Percentiles rank a stretch among this genome's conserved stretches.
These are phyloP conservation scores for Calycopis cecrops DNA, from an alignment of 1,140 invertebrate genomes.

Conservation along the genomic window DNA sequence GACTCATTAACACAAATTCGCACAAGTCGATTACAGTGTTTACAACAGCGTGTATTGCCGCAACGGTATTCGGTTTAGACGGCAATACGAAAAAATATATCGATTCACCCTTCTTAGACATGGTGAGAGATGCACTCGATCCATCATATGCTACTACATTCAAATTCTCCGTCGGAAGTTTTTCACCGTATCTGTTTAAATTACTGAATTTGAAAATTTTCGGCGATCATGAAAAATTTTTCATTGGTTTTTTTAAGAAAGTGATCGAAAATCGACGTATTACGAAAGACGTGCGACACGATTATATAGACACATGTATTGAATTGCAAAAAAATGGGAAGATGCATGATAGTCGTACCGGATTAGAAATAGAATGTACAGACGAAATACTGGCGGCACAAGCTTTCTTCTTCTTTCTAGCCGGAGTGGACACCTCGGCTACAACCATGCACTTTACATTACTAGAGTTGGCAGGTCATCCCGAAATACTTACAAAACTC, in stretches of 20 bases:
- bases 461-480: constrained; percentile 54
- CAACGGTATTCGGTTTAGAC: constrained; percentile 38
- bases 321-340: constrained; percentile 35
- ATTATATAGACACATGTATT: constrained; percentile 40
- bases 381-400: constrained; percentile 69
- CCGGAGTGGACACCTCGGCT: constrained; percentile 74
- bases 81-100: constrained; percentile 31
- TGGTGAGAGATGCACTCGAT: constrained; percentile 26
- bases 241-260: constrained; percentile 33
- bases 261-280: constrained; percentile 27
- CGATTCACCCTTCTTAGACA: constrained; percentile 36
- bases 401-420: constrained; percentile 74
- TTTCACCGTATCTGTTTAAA: constrained; percentile 26
- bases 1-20: constrained; percentile 20
- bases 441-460: constrained; percentile 51
- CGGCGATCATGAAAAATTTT: constrained; percentile 35
- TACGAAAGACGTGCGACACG: constrained; percentile 25
- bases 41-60: constrained; percentile 32
- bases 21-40: constrained; percentile 31
- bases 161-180: constrained; percentile 25
- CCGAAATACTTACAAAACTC: constrained; percentile 55
- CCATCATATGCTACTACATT: constrained; percentile 23
- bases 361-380: constrained; percentile 38
- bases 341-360: constrained; percentile 30
- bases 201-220: constrained; percentile 34